Evolutionary conservation across 2,113 vertebrate genomes (phyloP).

Genomic region (Silurus meridionalis): DNA sequence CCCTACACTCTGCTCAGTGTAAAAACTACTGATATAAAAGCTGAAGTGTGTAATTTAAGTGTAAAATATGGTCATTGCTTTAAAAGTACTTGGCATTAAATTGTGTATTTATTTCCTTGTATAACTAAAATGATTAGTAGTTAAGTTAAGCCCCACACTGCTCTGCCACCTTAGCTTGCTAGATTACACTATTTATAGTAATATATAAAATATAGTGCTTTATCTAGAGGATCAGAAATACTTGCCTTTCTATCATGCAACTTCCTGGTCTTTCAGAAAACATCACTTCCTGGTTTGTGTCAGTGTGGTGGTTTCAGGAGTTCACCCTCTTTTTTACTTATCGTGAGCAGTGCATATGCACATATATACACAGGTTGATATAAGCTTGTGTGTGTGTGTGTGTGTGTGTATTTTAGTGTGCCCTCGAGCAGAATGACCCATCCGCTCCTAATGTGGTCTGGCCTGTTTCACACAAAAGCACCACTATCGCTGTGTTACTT

Average conservation of each 20-base stretch:
- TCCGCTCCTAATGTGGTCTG: conserved; percentile 36
- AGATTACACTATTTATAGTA: neutral
- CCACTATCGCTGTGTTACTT: conserved; percentile 21
- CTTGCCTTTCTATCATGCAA: neutral
- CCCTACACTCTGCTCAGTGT: neutral
- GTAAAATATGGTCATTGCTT: neutral
- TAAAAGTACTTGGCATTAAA: neutral
- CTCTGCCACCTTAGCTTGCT: neutral
- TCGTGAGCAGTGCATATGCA: neutral
- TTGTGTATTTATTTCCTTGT: neutral
- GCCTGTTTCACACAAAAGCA: conserved; percentile 46
- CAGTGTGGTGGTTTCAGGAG: neutral
- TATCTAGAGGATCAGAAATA: neutral
- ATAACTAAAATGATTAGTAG: neutral
- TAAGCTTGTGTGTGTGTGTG: neutral
- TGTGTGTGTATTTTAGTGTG: conserved; percentile 14
- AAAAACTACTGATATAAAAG: no score
- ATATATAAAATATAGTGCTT: neutral
- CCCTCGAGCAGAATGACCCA: conserved; percentile 45
- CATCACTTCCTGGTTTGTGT: neutral
- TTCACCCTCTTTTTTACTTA: neutral
- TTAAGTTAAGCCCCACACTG: neutral
- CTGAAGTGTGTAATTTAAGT: neutral
- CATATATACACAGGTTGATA: conserved; percentile 16
- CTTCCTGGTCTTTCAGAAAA: neutral